Evolutionary conservation across 1,140 invertebrate genomes (phyloP).

Genomic region (Paramacrobiotus metropolitanus): DNA sequence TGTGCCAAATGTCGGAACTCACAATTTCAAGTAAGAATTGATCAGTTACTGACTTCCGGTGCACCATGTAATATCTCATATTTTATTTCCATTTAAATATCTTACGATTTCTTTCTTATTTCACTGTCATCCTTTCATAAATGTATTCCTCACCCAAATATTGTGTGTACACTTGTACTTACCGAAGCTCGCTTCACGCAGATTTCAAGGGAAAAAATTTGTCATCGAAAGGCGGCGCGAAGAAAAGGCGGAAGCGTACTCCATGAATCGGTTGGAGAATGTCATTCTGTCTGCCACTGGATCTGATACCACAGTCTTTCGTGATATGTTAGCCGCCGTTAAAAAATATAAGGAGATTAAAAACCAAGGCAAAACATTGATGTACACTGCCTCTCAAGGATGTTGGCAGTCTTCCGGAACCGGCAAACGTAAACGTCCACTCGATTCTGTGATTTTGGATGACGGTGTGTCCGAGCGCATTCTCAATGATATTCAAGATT

Average conservation of each 20-base stretch:
- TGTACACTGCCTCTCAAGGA: conserved; percentile 27
- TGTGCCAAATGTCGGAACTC: conserved; percentile 23
- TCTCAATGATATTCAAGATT: conserved; percentile 26
- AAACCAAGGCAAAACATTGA: conserved; percentile 27
- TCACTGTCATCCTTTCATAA: conserved; percentile 19
- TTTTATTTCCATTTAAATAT: no score
- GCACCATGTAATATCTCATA: not conserved
- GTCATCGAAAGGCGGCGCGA: not conserved
- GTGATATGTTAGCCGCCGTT: conserved; percentile 23
- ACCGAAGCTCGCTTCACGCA: conserved; percentile 21
- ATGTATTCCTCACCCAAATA: conserved; percentile 17
- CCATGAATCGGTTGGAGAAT: conserved; percentile 11
- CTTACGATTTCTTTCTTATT: conserved; percentile 11
- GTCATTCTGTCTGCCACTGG: conserved; percentile 12
- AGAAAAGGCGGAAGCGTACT: not conserved
- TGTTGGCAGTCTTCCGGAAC: conserved; percentile 24
- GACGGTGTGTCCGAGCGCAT: conserved; percentile 23
- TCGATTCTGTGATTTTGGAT: conserved; percentile 28
- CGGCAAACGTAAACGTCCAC: conserved; percentile 24
- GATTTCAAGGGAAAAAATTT: conserved; percentile 2
- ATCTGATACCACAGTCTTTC: conserved; percentile 18
- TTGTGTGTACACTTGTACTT: conserved; percentile 19
- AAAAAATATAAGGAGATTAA: conserved; percentile 18
- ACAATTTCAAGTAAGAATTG: conserved; percentile 15
- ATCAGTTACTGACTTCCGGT: not conserved